Base-by-base conservation (phyloP, 2,113 vertebrate genomes). In the Leucosticte australis region DNA sequence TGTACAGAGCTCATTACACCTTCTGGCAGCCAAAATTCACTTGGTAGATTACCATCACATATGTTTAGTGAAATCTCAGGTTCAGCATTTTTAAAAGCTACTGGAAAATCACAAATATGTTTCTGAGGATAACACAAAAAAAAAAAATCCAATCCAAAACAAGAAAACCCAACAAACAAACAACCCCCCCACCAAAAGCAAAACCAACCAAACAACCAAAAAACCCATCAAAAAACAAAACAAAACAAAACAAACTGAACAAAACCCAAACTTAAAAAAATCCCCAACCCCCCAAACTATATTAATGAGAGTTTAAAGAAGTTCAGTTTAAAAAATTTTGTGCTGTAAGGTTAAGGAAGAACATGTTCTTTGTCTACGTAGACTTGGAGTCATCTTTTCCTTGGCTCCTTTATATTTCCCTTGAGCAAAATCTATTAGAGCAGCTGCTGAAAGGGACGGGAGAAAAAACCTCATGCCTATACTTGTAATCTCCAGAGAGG, bases 311-410 rank as follows among this genome's bases (percentile, higher is more conserved):
- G 3, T 3, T 78, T 76, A 55, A 68, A 87, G 42, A 87, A 73
- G 10, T 41, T 77, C 20, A 8, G 5, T 69, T 80, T 59, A 18
- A 3, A 83, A 75, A 76, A 52, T 21, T 26, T 44, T 11, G 4
- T 81, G 39, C 31, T 41, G 3, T 42, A 42, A 80, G 6, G 3
- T 53, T 81, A 73, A 74, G 59, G 56, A 50, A 57, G 10, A 90
- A 30, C 17, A 46, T 7, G 6, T 0, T 81, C 6, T 47, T 88
- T 1, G 0, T 27, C 16, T 59, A 1, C 1, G 2, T 19, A n/a
- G n/a, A 46, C 26, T 62, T 70, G 27, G 53, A 86, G 22, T 55
- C 3, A 35, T 55, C 60, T 64, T n/a, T 33, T 60, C 11, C 22
- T 64, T 0, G 0, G 5, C 13, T 74, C 3, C 16, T 91, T 81